Conservation (phyloP, 2,888 invertebrate genomes). For the Dichetophora obliterata region DNA sequence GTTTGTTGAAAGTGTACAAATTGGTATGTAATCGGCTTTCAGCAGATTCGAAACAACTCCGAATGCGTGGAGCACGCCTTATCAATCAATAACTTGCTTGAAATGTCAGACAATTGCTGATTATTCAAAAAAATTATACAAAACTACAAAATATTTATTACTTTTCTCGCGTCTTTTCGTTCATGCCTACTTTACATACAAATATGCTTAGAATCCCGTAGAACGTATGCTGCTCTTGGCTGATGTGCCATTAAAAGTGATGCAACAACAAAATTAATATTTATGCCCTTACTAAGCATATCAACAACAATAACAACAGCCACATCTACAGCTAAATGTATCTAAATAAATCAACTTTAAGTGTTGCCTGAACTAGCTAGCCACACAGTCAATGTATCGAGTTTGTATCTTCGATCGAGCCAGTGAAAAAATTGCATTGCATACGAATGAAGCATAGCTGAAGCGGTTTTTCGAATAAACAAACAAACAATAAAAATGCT, state of each 20-base stretch:
- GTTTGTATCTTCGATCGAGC: too few relatives aligned
- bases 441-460: too few relatives aligned
- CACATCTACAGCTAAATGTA: neutral
- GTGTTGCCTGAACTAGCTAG: too few relatives aligned
- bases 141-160: neutral
- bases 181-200: too few relatives aligned
- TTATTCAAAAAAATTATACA: neutral
- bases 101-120: neutral
- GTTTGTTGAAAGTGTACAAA: neutral
- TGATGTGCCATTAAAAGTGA: neutral
- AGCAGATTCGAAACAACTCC: neutral
- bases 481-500: neutral
- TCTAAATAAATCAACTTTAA: too few relatives aligned
- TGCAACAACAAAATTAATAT: neutral
- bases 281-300: constrained; percentile 5
- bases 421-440: too few relatives aligned
- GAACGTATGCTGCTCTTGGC: too few relatives aligned
- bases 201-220: too few relatives aligned
- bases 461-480: too few relatives aligned
- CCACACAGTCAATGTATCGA: too few relatives aligned
- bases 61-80: neutral
- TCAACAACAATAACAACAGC: neutral
- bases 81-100: neutral
- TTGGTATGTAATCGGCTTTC: neutral
- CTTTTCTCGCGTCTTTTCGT: neutral